phyloP scores from a whole-genome alignment of 2,797 vertebrate genomes.

The Hypotaenidia philippensis region DNA sequence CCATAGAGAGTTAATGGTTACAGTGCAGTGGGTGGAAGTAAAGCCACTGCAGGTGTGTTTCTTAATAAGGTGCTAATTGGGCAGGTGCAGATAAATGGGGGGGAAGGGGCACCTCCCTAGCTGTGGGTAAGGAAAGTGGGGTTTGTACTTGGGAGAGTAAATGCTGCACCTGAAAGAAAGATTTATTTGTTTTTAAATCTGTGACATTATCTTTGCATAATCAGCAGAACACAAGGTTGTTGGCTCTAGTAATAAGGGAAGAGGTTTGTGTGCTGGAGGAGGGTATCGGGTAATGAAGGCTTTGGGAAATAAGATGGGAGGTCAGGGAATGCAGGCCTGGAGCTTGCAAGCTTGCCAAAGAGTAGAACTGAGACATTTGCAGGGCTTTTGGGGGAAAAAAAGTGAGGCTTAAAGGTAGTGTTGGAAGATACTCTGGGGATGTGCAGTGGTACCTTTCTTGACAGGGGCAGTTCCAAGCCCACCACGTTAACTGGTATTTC shows the following conservation, averaged over 20 bases:
- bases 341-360: neutral
- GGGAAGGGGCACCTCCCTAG: neutral
- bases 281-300: neutral
- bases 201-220: neutral
- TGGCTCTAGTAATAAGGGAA: neutral
- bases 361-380: neutral
- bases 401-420: neutral
- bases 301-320: neutral
- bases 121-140: neutral
- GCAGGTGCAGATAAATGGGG: neutral
- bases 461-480: neutral
- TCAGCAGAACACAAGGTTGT: neutral
- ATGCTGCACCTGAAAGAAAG: neutral
- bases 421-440: neutral
- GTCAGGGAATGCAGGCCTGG: neutral
- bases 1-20: neutral
- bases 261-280: neutral
- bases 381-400: neutral
- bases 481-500: neutral
- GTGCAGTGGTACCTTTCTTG: neutral
- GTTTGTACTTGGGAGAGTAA: neutral
- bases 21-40: neutral
- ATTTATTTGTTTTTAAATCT: neutral
- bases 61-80: constrained; percentile 21
- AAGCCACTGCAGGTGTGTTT: constrained; percentile 26